phyloP scores from a whole-genome alignment of 2,888 invertebrate genomes.

The Sinodicranocentrus sp. region DNA sequence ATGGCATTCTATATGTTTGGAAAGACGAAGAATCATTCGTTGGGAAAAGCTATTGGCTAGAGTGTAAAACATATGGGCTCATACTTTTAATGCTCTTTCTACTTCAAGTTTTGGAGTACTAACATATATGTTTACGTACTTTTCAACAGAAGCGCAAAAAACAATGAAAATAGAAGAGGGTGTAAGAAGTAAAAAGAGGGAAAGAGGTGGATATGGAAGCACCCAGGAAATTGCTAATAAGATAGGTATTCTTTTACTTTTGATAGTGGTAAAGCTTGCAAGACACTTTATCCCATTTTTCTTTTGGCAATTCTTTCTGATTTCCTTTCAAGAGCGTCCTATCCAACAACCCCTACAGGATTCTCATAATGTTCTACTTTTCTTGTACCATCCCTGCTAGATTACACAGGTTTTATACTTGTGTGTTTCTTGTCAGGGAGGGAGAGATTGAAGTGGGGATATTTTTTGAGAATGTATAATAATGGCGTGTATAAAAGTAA shows the following conservation, averaged over 20 bases:
- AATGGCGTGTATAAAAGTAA: neutral
- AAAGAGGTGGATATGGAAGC: conserved; percentile 1
- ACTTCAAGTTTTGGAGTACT: neutral
- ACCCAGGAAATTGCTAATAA: conserved; percentile 43
- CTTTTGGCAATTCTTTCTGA: conserved; percentile 6
- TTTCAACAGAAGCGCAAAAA: neutral
- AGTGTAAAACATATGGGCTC: conserved; percentile 19
- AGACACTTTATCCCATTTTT: conserved; percentile 15
- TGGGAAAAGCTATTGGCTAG: conserved; percentile 7
- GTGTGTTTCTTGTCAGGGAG: neutral
- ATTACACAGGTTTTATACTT: neutral
- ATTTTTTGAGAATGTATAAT: neutral
- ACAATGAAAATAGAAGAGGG: neutral
- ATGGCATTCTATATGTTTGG: neutral
- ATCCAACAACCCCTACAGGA: neutral
- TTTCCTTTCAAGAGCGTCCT: neutral
- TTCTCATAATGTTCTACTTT: conserved; percentile 16
- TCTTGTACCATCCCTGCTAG: neutral
- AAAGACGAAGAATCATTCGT: conserved; percentile 10
- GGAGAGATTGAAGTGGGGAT: neutral
- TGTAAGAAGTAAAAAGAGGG: neutral
- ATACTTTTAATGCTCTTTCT: conserved; percentile 6
- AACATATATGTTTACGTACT: neutral
- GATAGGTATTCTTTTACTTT: neutral
- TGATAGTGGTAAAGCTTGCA: neutral